A percentile compares a stretch with the other conserved stretches of the same genome.
These are phyloP conservation scores for Lytechinus variegatus DNA, from an alignment of 35 echinoderm and acorn worm species.

Conservation along the genomic window DNA sequence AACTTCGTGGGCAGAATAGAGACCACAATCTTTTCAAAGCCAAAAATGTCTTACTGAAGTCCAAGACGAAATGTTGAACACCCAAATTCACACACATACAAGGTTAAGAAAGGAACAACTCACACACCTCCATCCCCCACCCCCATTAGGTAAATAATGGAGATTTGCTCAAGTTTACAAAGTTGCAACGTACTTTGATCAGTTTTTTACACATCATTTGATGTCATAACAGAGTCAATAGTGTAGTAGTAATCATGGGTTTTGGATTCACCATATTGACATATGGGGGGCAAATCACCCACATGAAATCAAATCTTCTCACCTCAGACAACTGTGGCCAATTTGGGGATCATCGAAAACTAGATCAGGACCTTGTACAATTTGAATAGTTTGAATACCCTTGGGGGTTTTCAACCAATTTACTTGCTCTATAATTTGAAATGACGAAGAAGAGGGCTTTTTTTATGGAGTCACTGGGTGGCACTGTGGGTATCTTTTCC, in stretches of 20 bases:
- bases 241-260: not conserved
- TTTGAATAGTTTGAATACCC: slow-evolving; percentile 3
- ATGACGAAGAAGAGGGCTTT: not conserved
- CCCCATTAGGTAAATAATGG: not conserved
- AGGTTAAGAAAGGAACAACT: not conserved
- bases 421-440: slow-evolving; percentile 14
- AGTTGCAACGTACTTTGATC: slow-evolving; percentile 1
- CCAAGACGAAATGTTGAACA: not conserved
- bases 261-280: not conserved
- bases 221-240: slow-evolving; percentile 5
- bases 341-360: not conserved
- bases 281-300: not conserved
- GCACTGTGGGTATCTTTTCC: not conserved
- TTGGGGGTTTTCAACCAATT: not conserved
- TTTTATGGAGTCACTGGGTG: not conserved
- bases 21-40: not conserved
- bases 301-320: slow-evolving; percentile 19
- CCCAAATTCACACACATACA: not conserved
- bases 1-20: not conserved
- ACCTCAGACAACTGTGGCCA: not conserved
- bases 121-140: not conserved
- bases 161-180: slow-evolving; percentile 12
- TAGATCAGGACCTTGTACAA: not conserved
- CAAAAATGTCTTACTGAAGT: not conserved
- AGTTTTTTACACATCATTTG: not conserved